These are phyloP conservation scores for Buphagus erythrorhynchus DNA, from an alignment of 2,797 vertebrate species.

Conservation along the genomic window DNA sequence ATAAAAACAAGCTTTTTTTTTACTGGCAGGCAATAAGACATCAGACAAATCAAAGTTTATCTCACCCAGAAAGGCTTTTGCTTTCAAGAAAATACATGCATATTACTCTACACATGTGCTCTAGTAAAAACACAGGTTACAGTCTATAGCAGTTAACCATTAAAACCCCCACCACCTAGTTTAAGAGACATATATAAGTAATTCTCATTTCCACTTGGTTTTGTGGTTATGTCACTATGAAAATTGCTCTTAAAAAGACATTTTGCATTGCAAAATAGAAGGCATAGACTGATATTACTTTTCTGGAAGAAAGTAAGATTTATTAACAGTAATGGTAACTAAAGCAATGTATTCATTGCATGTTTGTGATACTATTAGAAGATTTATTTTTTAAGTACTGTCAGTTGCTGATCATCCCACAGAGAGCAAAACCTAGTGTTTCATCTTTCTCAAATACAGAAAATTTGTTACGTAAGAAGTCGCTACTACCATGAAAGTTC, in stretches of 20 bases:
- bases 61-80: neutral
- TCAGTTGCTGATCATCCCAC: neutral
- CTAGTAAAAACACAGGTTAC: neutral
- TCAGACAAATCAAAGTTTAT: neutral
- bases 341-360: neutral
- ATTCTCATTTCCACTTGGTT: neutral
- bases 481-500: neutral
- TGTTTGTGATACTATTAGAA: neutral
- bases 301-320: neutral
- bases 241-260: neutral
- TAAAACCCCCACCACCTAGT: neutral
- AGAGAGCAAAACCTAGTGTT: neutral
- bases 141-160: neutral
- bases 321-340: neutral
- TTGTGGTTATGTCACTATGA: neutral
- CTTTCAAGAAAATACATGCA: neutral
- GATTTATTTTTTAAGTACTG: neutral
- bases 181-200: neutral
- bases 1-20: neutral
- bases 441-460: neutral
- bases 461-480: neutral
- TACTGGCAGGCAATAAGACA: neutral
- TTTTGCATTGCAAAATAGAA: neutral
- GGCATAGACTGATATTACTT: neutral
- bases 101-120: neutral